Percentiles rank a stretch among this genome's conserved stretches.
phyloP scores from a whole-genome alignment of 2,113 vertebrate species.

The Mustela nigripes region DNA sequence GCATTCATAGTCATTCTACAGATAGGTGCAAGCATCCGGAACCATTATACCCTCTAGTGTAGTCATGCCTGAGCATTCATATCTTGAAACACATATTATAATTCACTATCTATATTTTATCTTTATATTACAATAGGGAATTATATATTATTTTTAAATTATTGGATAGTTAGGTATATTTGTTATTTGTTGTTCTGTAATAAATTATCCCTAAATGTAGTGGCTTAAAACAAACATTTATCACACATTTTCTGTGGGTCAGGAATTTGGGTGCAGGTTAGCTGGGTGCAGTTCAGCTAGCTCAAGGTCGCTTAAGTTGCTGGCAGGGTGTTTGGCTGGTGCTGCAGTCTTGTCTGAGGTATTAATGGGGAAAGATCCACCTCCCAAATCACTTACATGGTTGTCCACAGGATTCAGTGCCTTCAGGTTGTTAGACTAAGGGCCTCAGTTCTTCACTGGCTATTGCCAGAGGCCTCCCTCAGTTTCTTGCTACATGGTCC shows the following conservation, averaged over 20 bases:
- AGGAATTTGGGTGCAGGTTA: background rate
- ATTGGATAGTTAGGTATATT: background rate
- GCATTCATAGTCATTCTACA: background rate
- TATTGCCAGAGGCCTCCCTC: background rate
- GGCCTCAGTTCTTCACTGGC: background rate
- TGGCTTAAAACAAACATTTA: slow-evolving; percentile 4
- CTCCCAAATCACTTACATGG: background rate
- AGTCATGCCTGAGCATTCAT: background rate
- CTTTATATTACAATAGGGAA: background rate
- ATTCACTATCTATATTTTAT: background rate
- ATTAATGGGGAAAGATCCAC: background rate
- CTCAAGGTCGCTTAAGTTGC: background rate
- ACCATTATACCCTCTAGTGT: background rate
- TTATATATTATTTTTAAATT: background rate
- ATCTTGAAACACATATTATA: background rate
- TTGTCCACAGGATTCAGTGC: background rate
- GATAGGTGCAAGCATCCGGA: background rate
- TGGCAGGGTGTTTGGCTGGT: background rate
- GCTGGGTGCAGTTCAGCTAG: background rate
- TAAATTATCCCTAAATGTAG: slow-evolving; percentile 5
- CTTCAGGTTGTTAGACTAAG: background rate
- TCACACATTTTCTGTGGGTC: background rate
- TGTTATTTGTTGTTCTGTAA: background rate
- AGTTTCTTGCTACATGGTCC: background rate
- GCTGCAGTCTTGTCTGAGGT: background rate